Base-by-base conservation (phyloP, 1,140 invertebrate genomes). In the Gryllus bimaculatus region DNA sequence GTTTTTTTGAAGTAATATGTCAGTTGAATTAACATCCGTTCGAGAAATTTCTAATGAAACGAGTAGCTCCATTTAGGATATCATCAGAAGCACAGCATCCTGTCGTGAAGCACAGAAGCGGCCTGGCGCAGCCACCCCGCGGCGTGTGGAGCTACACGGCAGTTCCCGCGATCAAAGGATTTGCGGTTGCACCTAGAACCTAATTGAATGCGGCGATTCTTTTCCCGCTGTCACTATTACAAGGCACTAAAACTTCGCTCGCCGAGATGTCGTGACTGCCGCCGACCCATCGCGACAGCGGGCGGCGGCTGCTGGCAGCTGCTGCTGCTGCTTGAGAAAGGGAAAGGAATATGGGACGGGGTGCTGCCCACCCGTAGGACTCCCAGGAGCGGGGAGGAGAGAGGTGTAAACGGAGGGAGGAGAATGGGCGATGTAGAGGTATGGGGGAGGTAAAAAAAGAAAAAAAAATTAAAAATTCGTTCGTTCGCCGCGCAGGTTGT, bases 191-290 rank as follows among this genome's bases (percentile, higher is more conserved):
- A 66, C 54, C 54, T 66, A 13, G 10, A 66, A 66, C 54, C 54
- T 66, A 66, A 66, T 66, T 66, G 54, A 66, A 66, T 66, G 54
- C 54, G 18, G 54, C 54, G 54, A 66, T 66, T 66, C 54, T 66
- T 66, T 66, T 66, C 54, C 18, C 54, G 54, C 54, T 66, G 54
- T 66, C 54, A 66, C 54, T 66, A 66, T 66, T 66, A 66, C 54
- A 66, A 66, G 54, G 54, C 54, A 66, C 10, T 66, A 66, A 66
- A 66, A 66, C 54, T 66, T 18, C 54, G 0, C 54, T 66, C 18
- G 10, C 10, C 54, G 10, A 66, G 54, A 66, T 39, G 26, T 66
- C 54, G 54, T 66, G 54, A 66, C 54, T 66, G 54, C 18, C 18
- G 54, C 10, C 54, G 18, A 66, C 54, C 54, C 54, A 66, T 13